Conservation (phyloP, 1,140 invertebrate genomes). For the Dreissena rostriformis region DNA sequence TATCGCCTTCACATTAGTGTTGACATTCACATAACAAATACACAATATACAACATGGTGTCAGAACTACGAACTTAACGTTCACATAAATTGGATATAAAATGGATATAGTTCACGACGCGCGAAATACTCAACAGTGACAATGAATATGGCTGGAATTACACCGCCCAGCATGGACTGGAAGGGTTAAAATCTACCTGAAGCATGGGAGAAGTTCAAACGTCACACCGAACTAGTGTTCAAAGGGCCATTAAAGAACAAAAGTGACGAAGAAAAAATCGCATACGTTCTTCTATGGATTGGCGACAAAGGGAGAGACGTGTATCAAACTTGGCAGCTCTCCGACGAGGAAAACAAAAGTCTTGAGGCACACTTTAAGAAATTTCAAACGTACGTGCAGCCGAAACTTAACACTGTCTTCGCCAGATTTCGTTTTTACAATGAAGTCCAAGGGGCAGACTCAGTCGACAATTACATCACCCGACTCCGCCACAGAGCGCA, state of each 20-base stretch:
- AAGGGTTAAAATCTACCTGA: too few relatives aligned
- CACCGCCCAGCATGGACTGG: too few relatives aligned
- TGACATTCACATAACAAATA: too few relatives aligned
- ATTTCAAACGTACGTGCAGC: slow-evolving; percentile 7
- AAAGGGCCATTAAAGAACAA: neutral
- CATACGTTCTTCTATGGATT: neutral
- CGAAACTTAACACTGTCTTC: slow-evolving; percentile 13
- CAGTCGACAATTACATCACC: neutral
- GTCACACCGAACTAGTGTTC: neutral
- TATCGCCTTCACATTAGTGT: too few relatives aligned
- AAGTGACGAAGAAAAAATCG: neutral
- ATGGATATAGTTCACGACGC: too few relatives aligned
- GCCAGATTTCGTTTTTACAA: slow-evolving; percentile 12
- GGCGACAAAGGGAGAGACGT: neutral
- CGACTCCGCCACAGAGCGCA: neutral
- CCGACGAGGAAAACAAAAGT: neutral
- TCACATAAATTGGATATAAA: too few relatives aligned
- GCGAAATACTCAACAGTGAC: too few relatives aligned
- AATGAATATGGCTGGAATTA: too few relatives aligned
- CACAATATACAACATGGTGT: too few relatives aligned
- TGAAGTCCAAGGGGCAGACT: neutral
- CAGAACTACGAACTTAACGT: too few relatives aligned
- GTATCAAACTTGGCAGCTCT: neutral
- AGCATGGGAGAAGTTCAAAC: neutral
- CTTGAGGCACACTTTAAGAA: slow-evolving; percentile 1